Conservation (phyloP, 2,888 invertebrate species). For the Protodeltote pygarga region DNA sequence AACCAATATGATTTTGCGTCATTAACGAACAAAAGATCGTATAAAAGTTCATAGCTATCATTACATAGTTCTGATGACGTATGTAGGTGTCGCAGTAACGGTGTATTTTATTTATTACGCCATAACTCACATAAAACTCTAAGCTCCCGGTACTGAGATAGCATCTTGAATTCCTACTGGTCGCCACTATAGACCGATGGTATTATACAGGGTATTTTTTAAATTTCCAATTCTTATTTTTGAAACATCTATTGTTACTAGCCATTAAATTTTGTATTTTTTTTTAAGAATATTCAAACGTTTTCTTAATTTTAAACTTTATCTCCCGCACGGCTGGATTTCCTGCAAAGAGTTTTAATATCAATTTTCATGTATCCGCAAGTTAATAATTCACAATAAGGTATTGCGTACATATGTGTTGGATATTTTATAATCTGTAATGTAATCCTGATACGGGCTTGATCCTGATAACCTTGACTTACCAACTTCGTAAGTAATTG, state of each 20-base stretch:
- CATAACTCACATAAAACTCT: constrained; percentile 83
- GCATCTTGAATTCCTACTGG: constrained; percentile 79
- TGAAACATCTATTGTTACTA: background rate
- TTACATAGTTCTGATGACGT: constrained; percentile 67
- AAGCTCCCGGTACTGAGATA: constrained; percentile 79
- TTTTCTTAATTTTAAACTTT: background rate
- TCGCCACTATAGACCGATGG: constrained; percentile 44
- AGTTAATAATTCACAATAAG: constrained; percentile 36
- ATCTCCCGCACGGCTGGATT: background rate
- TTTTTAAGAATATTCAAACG: background rate
- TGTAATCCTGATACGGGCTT: constrained; percentile 44
- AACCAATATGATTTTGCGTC: constrained; percentile 29
- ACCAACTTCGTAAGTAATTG: constrained; percentile 33
- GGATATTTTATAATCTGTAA: constrained; percentile 42
- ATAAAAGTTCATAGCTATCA: constrained; percentile 47
- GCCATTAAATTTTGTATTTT: background rate
- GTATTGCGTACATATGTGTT: constrained; percentile 36
- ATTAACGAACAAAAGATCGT: constrained; percentile 39
- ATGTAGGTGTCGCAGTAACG: constrained; percentile 79
- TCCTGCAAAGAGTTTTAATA: constrained; percentile 23
- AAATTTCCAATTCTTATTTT: constrained; percentile 9
- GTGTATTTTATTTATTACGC: constrained; percentile 81
- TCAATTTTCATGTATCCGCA: constrained; percentile 36
- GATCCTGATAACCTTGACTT: constrained; percentile 50
- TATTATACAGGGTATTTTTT: constrained; percentile 45